Base-by-base conservation (phyloP, 2,888 invertebrate genomes). In the Meiosimyza decipiens region DNA sequence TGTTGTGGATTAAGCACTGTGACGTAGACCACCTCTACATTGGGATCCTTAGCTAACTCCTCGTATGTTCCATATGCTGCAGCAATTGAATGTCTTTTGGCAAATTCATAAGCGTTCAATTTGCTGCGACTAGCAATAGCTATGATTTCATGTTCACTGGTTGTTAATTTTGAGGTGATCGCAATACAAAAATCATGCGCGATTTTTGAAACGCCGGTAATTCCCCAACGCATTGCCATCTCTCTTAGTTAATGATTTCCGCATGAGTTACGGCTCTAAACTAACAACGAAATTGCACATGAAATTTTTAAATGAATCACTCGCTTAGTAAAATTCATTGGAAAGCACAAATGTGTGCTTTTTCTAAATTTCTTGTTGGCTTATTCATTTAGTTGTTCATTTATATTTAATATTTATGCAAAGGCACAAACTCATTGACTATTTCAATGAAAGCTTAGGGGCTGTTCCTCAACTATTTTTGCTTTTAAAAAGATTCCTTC, bases 1-100 rank as follows among this genome's bases (percentile, higher is more conserved):
- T 96, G 96, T 72, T 90, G 88, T 0, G 91, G 89, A 84, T 94
- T 92, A 16, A 95, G 86, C 3, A 91, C 89, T 7, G 94, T 95
- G 73, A 97, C 89, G 84, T 96, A 96, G 0, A 93, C 93, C n/a
- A 95, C 90, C 84, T 96, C 94, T 80, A 96, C 89, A 80, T 93
- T 88, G 62, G 89, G 84, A 88, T 95, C 92, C 79, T 89, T 87
- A 15, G 94, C 93, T 47, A 96, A 87, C 70, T 91, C 89, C 75
- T 91, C 89, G 86, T 95, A 96, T 68, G 90, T 91, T 77, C 91
- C 92, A 83, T 94, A 95, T 11, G 91, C 90, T 70, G 89, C 91
- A 74, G 88, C 85, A 78, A 95, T 92, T 71, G 89, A 88, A 85
- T 93, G 92, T 59, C 89, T 88, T 79, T 89, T 88, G 33, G 95